These are phyloP conservation scores for Pomacea canaliculata DNA, from an alignment of 2,888 invertebrate genomes.

Conservation along the genomic window DNA sequence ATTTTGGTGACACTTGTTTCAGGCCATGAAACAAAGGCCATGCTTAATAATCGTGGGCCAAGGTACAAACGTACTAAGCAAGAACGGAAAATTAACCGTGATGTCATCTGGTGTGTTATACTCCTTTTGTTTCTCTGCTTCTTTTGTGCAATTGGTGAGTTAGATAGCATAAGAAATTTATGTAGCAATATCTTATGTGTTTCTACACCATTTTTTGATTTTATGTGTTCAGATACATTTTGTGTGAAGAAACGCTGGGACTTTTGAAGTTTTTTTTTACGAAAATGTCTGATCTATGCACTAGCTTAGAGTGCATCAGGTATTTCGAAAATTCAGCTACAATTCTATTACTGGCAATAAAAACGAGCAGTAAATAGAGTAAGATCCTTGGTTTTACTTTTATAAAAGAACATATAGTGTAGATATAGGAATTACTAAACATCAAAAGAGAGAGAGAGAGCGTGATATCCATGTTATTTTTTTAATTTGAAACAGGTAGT, in stretches of 20 bases:
- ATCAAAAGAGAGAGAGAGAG: no score
- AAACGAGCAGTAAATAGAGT: no score
- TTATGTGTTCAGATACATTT: background rate
- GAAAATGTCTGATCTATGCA: no score
- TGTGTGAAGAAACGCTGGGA: no score
- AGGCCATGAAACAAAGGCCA: conserved; percentile 96
- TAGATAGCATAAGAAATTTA: background rate
- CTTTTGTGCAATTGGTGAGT: conserved; percentile 85
- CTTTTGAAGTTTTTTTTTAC: no score
- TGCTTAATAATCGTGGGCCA: conserved; percentile 96
- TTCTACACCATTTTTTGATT: background rate
- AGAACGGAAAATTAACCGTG: conserved; percentile 94
- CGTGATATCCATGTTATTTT: no score
- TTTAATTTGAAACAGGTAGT: conserved; percentile 56
- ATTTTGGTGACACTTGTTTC: background rate
- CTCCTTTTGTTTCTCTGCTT: conserved; percentile 90
- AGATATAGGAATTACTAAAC: no score
- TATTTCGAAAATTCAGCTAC: no score
- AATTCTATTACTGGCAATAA: no score
- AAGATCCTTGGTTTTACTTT: no score
- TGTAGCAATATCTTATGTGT: background rate
- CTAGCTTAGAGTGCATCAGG: no score
- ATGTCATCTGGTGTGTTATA: conserved; percentile 96
- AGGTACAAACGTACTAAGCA: conserved; percentile 92
- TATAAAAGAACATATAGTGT: no score